Percentiles rank a stretch among this genome's conserved stretches.
Conservation (phyloP, 2,113 vertebrate genomes). For the Tachysurus fulvidraco region DNA sequence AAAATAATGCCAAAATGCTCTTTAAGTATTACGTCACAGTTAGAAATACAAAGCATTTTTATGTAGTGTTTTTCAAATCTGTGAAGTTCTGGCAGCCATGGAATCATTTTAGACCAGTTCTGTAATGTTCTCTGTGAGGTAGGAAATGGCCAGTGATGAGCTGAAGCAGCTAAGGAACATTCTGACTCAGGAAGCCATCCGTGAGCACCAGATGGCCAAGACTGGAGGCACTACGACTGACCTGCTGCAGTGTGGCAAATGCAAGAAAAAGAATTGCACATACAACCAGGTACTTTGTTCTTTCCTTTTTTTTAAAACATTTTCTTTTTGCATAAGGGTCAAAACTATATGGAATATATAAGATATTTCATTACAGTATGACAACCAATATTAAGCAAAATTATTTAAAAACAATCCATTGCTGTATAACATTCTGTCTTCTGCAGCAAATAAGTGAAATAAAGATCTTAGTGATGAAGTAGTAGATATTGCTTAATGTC, state of each 20-base stretch:
- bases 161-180: conserved; percentile 87
- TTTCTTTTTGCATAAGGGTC: neutral
- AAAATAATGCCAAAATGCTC: neutral
- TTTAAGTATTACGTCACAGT: neutral
- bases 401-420: neutral
- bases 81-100: neutral
- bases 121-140: conserved; percentile 19
- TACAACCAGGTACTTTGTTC: conserved; percentile 74
- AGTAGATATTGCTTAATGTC: neutral
- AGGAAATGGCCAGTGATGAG: conserved; percentile 99
- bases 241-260: conserved; percentile 93
- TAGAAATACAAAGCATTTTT: neutral
- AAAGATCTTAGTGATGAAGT: neutral
- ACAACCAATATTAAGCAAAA: neutral
- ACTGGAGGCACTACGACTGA: conserved; percentile 88
- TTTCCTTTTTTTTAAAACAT: neutral
- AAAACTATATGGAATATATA: neutral
- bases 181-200: conserved; percentile 95
- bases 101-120: neutral
- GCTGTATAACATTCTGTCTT: neutral
- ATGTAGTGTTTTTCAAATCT: neutral
- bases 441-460: neutral
- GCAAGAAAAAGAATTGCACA: conserved; percentile 96
- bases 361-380: neutral
- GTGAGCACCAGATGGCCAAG: conserved; percentile 99